Evolutionary conservation across 1,140 invertebrate species (phyloP).

Genomic region (Pogonognathellus flavescens): DNA sequence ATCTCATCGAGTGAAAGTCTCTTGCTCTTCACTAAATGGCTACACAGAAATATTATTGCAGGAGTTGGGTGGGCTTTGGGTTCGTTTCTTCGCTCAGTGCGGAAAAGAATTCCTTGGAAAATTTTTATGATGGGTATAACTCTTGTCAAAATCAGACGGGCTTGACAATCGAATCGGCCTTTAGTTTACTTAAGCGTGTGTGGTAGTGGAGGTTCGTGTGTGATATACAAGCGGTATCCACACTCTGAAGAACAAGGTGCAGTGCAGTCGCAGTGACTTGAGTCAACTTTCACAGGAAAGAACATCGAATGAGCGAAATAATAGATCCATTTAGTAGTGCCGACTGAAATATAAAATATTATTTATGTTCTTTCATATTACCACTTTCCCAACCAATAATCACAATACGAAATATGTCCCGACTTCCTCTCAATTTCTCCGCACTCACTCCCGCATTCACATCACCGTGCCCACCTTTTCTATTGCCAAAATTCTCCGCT

Average conservation of each 20-base stretch:
- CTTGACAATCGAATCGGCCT: conserved; percentile 43
- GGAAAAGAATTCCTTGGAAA: neutral
- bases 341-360: conserved; percentile 42
- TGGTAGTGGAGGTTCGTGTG: neutral
- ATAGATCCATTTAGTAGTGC: conserved; percentile 26
- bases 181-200: conserved; percentile 43
- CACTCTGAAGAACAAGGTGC: too few species aligned
- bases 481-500: neutral
- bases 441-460: neutral
- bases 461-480: neutral
- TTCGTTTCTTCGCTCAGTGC: neutral
- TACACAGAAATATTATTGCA: neutral
- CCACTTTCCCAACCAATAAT: conserved; percentile 20
- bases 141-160: conserved; percentile 58
- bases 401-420: neutral
- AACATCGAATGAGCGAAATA: conserved; percentile 12
- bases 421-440: neutral
- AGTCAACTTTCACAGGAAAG: neutral
- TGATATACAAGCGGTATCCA: too few species aligned
- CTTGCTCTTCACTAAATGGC: neutral
- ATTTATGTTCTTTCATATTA: conserved; percentile 32
- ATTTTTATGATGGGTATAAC: conserved; percentile 57
- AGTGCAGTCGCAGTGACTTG: neutral
- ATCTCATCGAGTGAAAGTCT: neutral
- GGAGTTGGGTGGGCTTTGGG: neutral